A percentile compares a stretch with the other conserved stretches of the same genome.
Conservation (phyloP, 2,888 invertebrate genomes). For the Torymus aiolomorphi region DNA sequence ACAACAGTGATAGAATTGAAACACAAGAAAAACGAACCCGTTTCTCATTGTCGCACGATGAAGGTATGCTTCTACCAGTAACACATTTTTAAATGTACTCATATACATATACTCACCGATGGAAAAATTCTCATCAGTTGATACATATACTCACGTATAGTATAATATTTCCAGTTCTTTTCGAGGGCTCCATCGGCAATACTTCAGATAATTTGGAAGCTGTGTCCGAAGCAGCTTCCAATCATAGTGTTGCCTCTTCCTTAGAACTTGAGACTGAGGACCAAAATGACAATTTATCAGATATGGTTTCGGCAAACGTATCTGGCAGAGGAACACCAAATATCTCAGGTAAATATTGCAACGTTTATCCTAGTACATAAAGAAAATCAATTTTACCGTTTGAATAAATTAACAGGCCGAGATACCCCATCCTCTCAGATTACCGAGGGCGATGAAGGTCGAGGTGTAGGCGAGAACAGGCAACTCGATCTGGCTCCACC, state of each 20-base stretch:
- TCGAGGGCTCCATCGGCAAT: conserved; percentile 89
- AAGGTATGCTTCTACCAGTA: conserved; percentile 73
- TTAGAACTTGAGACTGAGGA: conserved; percentile 92
- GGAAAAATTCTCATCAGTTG: too few relatives aligned
- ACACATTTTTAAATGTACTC: conserved; percentile 2
- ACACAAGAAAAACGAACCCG: conserved; percentile 75
- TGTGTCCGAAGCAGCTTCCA: conserved; percentile 96
- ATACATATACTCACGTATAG: conserved; percentile 6
- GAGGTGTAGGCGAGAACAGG: conserved; percentile 72
- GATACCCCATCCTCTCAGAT: conserved; percentile 97
- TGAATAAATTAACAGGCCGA: conserved; percentile 78
- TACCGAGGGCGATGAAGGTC: conserved; percentile 84
- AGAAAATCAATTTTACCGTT: neutral
- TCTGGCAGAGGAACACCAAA: conserved; percentile 94
- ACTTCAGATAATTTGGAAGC: conserved; percentile 96
- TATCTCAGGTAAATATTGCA: conserved; percentile 82
- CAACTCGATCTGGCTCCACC: conserved; percentile 73
- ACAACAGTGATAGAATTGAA: conserved; percentile 72
- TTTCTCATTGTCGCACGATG: conserved; percentile 92
- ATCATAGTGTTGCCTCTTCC: conserved; percentile 95
- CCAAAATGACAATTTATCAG: conserved; percentile 95
- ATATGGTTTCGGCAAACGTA: conserved; percentile 97
- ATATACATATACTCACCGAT: too few relatives aligned
- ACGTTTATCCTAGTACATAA: too few relatives aligned
- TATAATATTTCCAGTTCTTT: conserved; percentile 66